Conservation (phyloP, 2,113 vertebrate genomes). For the Meleagris gallopavo region DNA sequence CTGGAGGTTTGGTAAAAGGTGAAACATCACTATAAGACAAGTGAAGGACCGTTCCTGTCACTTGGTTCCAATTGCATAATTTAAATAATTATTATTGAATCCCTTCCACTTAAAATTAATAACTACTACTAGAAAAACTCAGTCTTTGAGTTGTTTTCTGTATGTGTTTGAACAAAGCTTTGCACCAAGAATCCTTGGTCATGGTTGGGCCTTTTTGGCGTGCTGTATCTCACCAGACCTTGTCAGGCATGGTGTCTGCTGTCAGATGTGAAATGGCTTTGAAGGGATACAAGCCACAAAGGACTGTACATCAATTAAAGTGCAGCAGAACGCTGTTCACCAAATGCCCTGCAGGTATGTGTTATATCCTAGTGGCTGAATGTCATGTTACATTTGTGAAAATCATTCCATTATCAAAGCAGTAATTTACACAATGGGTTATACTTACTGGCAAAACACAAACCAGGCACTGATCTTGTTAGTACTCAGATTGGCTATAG, state of each 20-base stretch:
- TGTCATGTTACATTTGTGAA: constrained; percentile 27
- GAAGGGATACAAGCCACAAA: neutral
- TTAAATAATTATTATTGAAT: neutral
- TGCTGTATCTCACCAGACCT: neutral
- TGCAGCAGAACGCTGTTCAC: constrained; percentile 4
- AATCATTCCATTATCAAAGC: constrained; percentile 37
- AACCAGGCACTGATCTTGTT: neutral
- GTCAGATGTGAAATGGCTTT: neutral
- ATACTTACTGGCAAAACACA: neutral
- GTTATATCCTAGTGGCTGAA: neutral
- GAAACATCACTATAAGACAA: neutral
- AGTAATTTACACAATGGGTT: neutral
- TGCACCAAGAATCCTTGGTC: neutral
- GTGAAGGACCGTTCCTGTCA: neutral
- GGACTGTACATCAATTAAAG: constrained; percentile 19
- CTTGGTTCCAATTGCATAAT: neutral
- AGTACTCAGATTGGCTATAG: neutral
- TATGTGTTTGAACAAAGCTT: neutral
- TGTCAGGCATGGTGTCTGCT: neutral
- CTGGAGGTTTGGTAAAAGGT: neutral
- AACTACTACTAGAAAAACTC: neutral
- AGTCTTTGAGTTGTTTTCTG: neutral
- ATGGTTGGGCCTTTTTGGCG: neutral
- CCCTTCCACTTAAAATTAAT: neutral
- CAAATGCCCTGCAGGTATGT: constrained; percentile 30